These are phyloP conservation scores for Pseudorectes ferrugineus DNA, from an alignment of 2,113 vertebrate species.

Conservation along the genomic window DNA sequence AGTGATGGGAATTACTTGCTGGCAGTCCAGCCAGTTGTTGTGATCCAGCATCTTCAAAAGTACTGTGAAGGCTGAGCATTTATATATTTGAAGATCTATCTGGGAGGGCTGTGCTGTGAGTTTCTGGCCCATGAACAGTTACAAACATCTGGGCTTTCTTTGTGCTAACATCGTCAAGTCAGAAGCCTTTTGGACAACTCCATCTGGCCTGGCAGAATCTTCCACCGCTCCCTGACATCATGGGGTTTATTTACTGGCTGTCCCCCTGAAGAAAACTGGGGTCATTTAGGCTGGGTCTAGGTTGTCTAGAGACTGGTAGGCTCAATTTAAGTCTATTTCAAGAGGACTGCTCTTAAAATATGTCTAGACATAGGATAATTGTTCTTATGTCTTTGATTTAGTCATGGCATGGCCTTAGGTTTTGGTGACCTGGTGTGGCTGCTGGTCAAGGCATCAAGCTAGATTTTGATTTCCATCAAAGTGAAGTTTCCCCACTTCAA, in stretches of 20 bases:
- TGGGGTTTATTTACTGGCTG: neutral
- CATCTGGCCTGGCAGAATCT: neutral
- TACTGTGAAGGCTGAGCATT: neutral
- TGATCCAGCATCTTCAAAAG: conserved; percentile 5
- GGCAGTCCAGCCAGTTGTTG: neutral
- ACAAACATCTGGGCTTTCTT: neutral
- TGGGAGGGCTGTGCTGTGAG: neutral
- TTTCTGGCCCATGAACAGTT: neutral
- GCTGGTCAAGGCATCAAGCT: neutral
- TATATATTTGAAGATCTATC: neutral
- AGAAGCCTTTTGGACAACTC: neutral
- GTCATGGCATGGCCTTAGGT: neutral
- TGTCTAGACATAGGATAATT: accelerated
- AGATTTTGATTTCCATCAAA: neutral
- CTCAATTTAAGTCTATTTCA: neutral
- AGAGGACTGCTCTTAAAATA: neutral
- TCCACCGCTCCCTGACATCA: neutral
- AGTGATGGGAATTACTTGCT: neutral
- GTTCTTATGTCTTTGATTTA: accelerated
- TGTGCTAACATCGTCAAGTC: accelerated
- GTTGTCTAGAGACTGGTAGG: neutral
- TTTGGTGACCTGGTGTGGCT: neutral
- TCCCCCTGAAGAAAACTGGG: neutral
- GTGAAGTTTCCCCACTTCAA: neutral
- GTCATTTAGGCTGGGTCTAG: neutral